Evolutionary conservation across 2,113 vertebrate species (phyloP).

Genomic region (Otolemur garnettii): DNA sequence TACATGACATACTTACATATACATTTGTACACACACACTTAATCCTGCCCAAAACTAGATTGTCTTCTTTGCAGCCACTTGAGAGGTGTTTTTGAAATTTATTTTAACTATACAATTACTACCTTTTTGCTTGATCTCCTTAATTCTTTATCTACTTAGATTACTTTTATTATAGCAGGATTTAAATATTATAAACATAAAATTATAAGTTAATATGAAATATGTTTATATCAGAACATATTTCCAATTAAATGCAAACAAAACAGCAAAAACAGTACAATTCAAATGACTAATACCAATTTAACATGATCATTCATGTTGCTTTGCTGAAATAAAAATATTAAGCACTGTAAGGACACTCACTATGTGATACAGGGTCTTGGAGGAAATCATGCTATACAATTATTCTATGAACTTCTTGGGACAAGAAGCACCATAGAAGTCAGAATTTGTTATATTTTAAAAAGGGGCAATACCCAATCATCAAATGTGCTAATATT

Average conservation of each 20-base stretch:
- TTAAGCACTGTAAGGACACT: neutral
- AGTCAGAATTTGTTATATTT: slow-evolving; percentile 14
- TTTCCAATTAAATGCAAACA: slow-evolving; percentile 2
- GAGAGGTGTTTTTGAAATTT: neutral
- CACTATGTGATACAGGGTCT: neutral
- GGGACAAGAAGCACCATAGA: neutral
- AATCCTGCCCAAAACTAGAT: neutral
- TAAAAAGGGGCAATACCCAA: neutral
- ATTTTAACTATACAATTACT: neutral
- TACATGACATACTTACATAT: neutral
- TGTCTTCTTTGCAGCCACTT: neutral
- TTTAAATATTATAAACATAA: slow-evolving; percentile 29
- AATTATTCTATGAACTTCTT: neutral
- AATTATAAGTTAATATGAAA: slow-evolving; percentile 38
- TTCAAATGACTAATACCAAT: neutral
- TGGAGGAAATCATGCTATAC: neutral
- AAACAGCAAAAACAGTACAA: slow-evolving; percentile 6
- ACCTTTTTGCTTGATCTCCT: neutral
- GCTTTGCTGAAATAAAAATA: neutral
- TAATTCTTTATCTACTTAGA: neutral
- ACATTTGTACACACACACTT: neutral
- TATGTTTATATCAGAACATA: neutral
- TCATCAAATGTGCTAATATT: neutral
- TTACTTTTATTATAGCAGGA: neutral
- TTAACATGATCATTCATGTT: neutral